These are phyloP conservation scores for Solenopsis fugax DNA, from an alignment of 1,140 invertebrate genomes.

Conservation along the genomic window DNA sequence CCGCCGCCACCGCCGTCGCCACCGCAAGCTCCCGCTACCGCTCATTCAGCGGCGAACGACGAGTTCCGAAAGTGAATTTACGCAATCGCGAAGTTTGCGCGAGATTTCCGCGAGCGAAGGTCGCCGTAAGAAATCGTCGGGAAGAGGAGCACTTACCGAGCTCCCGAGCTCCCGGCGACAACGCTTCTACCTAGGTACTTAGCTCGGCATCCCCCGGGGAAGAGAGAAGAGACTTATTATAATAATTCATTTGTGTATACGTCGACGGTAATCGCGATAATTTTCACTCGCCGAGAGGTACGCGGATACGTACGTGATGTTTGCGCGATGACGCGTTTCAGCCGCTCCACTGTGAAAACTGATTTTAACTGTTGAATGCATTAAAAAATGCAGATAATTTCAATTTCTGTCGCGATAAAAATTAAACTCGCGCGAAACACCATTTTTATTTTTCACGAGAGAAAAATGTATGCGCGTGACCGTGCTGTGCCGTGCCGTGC, in stretches of 20 bases:
- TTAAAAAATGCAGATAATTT: conserved; percentile 15
- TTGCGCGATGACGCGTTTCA: background rate
- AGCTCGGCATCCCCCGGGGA: background rate
- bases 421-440: conserved; percentile 17
- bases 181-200: background rate
- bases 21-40: conserved; percentile 5
- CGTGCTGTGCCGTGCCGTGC: too few species aligned
- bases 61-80: conserved; percentile 71
- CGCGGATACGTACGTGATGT: background rate
- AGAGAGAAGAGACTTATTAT: conserved; percentile 52
- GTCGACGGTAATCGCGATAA: conserved; percentile 42
- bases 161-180: background rate
- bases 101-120: conserved; percentile 53
- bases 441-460: background rate
- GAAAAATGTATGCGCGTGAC: background rate
- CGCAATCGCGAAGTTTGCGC: conserved; percentile 60
- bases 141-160: conserved; percentile 29
- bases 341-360: background rate
- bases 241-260: conserved; percentile 46
- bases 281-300: conserved; percentile 3
- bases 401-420: conserved; percentile 20
- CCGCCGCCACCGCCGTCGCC: background rate
- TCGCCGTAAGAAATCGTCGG: conserved; percentile 50
- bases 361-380: background rate
- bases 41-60: conserved; percentile 57